These are phyloP conservation scores for Archivesica marissinica DNA, from an alignment of 1,140 invertebrate species.

Conservation along the genomic window DNA sequence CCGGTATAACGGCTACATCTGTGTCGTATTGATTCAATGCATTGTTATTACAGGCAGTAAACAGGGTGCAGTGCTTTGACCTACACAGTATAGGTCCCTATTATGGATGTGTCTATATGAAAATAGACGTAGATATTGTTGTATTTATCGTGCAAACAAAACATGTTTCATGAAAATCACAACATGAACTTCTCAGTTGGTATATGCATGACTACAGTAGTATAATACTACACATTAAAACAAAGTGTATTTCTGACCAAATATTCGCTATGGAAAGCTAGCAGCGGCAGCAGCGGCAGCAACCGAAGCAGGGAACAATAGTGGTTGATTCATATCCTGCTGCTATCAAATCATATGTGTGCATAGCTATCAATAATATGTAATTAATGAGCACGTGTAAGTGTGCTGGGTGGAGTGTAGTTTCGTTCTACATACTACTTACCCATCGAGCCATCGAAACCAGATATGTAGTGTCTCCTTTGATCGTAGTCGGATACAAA, in stretches of 20 bases:
- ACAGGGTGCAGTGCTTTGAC: neutral
- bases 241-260: neutral
- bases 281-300: too few species aligned
- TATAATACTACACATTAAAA: neutral
- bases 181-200: neutral
- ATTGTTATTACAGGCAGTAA: neutral
- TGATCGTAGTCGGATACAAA: slow-evolving; percentile 93
- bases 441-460: slow-evolving; percentile 94
- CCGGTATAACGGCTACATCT: neutral
- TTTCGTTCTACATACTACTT: slow-evolving; percentile 8
- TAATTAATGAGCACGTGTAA: too few species aligned
- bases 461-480: slow-evolving; percentile 92
- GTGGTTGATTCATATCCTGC: neutral
- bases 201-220: neutral
- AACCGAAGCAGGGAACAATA: neutral
- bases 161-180: neutral
- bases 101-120: neutral
- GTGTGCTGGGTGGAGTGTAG: neutral
- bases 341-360: neutral
- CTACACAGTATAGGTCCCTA: neutral
- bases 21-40: neutral
- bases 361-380: neutral
- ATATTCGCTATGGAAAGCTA: neutral
- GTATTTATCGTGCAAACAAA: neutral
- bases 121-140: too few species aligned